Conservation (phyloP, 2,797 vertebrate genomes). For the Acipenser oxyrinchus region DNA sequence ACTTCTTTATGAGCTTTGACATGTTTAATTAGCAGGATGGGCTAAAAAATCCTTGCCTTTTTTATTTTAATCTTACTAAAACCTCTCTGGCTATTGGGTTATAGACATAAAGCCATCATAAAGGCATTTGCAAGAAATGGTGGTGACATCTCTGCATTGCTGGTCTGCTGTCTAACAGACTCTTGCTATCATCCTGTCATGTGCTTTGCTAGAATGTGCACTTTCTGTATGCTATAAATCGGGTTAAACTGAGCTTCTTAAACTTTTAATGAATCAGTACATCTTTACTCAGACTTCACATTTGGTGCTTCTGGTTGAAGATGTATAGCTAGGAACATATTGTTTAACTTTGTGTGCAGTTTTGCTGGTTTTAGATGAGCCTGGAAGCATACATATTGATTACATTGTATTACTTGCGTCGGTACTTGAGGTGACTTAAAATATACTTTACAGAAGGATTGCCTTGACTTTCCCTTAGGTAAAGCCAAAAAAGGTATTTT, state of each 20-base stretch:
- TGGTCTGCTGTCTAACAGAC: conserved; percentile 14
- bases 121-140: conserved; percentile 31
- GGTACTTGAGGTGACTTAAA: no score
- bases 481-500: not conserved
- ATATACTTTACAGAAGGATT: no score
- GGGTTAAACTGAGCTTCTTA: not conserved
- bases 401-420: no score
- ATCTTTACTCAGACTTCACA: no score
- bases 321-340: no score
- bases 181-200: no score
- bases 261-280: not conserved
- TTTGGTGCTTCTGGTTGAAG: no score
- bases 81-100: conserved; percentile 45
- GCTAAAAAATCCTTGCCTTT: conserved; percentile 75
- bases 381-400: no score
- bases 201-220: conserved; percentile 1
- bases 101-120: conserved; percentile 32
- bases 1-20: conserved; percentile 87
- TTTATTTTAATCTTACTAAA: conserved; percentile 83
- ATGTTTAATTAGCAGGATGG: conserved; percentile 96
- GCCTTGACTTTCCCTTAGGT: not conserved
- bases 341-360: no score
- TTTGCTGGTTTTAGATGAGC: no score
- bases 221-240: not conserved
- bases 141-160: conserved; percentile 23